These are phyloP conservation scores for Limonius californicus DNA, from an alignment of 1,140 invertebrate species.

Conservation along the genomic window DNA sequence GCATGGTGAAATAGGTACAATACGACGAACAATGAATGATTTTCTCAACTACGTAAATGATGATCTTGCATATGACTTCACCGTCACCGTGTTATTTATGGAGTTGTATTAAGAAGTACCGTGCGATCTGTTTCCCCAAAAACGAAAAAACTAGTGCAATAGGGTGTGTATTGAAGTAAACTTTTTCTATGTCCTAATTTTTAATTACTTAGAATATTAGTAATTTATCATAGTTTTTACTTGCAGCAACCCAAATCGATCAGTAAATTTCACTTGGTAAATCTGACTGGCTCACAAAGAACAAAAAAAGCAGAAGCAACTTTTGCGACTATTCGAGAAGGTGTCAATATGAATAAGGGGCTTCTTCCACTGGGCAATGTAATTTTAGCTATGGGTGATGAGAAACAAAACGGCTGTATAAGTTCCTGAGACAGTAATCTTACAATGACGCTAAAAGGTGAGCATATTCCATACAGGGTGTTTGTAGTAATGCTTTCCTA, in stretches of 20 bases:
- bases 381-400: conserved; percentile 76
- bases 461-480: too few relatives aligned
- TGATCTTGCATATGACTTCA: conserved; percentile 62
- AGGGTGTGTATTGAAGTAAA: too few relatives aligned
- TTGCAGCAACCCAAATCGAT: conserved; percentile 68
- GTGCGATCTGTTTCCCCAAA: conserved; percentile 70
- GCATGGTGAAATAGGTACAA: conserved; percentile 69
- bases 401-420: conserved; percentile 69
- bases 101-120: conserved; percentile 75
- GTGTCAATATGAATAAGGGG: conserved; percentile 91
- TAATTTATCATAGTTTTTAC: too few relatives aligned
- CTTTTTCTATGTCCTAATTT: too few relatives aligned
- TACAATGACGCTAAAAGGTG: conserved; percentile 82
- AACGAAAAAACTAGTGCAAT: conserved; percentile 60
- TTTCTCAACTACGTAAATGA: conserved; percentile 73
- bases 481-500: too few relatives aligned
- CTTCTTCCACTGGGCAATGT: conserved; percentile 83
- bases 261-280: conserved; percentile 81
- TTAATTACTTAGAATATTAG: too few relatives aligned
- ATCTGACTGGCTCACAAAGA: conserved; percentile 89
- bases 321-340: conserved; percentile 86
- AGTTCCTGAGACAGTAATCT: conserved; percentile 90
- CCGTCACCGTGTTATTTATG: conserved; percentile 73
- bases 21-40: conserved; percentile 77
- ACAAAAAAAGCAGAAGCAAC: conserved; percentile 87